Base-by-base conservation (phyloP, 2,113 vertebrate species). In the Potamarius usumacintae region DNA sequence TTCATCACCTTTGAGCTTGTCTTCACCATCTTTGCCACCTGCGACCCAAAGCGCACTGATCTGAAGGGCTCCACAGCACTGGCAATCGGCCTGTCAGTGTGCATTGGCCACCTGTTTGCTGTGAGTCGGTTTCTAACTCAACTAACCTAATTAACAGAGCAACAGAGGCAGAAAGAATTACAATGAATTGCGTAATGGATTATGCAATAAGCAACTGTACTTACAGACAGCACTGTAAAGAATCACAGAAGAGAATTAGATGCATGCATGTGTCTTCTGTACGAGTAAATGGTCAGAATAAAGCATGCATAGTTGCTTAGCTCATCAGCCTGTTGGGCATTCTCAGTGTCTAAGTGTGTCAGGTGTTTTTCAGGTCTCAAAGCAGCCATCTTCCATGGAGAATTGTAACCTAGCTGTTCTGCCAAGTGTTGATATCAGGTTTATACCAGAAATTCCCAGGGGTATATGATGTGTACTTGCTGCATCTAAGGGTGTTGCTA, bases 1-100 rank as follows among this genome's bases (percentile, higher is more conserved):
- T 94, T 99, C 88, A 99, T 99, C 94, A 99, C 98, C 18, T 99
- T 99, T 90, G 96, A 99, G 90, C 94, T 99, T 91, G 97, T 99
- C 91, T 98, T 99, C 93, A 98, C 98, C 57, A 95, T 99, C 90
- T 99, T 99, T 88, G 98, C 98, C 92, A 99, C 97, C 91, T 99
- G 98, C 90, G 98, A 99, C 91, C 93, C 97, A 87, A 99, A 98
- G 92, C 95, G 97, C 72, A 95, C 88, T 1, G 97, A 99, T 93
- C 96, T 98, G 34, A 96, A 96, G 14, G 97, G 98, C 86, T 98
- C 97, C 58, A 94, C 97, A 72, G 96, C 96, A 85, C 92, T 99
- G 92, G 96, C 97, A 67, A 98, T 99, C 82, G 98, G 98, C 92
- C 92, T 99, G 80, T 97, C 98, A 53, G 98, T 99, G 57, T 95